Evolutionary conservation across 2,113 vertebrate genomes (phyloP).

Genomic region (Gnathonemus echidnorhynchus): DNA sequence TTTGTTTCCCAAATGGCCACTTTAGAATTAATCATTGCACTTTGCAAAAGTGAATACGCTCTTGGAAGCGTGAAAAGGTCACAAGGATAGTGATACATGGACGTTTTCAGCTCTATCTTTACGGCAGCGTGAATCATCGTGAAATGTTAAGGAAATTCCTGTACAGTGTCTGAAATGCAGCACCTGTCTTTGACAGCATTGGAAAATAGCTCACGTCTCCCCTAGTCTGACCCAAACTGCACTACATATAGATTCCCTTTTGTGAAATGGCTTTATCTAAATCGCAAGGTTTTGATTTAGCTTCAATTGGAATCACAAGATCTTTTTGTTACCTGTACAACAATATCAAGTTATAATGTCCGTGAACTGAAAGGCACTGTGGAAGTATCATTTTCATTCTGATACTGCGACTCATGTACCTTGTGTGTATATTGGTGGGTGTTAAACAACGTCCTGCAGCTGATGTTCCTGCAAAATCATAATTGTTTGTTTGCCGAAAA

Average conservation of each 20-base stretch:
- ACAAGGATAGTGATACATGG: background rate
- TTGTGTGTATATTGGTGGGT: background rate
- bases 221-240: background rate
- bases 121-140: background rate
- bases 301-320: background rate
- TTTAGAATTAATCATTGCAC: constrained; percentile 2
- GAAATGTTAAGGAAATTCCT: background rate
- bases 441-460: background rate
- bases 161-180: background rate
- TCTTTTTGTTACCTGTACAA: background rate
- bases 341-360: background rate
- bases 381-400: background rate
- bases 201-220: background rate
- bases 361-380: background rate
- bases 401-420: background rate
- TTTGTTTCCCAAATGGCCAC: background rate
- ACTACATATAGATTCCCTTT: background rate
- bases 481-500: background rate
- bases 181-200: background rate
- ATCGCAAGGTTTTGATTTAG: background rate
- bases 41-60: background rate
- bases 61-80: background rate
- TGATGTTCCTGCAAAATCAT: background rate
- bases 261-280: background rate
- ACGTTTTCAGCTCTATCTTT: background rate